phyloP scores from a whole-genome alignment of 2,888 invertebrate genomes.

The Adineta ricciae region DNA sequence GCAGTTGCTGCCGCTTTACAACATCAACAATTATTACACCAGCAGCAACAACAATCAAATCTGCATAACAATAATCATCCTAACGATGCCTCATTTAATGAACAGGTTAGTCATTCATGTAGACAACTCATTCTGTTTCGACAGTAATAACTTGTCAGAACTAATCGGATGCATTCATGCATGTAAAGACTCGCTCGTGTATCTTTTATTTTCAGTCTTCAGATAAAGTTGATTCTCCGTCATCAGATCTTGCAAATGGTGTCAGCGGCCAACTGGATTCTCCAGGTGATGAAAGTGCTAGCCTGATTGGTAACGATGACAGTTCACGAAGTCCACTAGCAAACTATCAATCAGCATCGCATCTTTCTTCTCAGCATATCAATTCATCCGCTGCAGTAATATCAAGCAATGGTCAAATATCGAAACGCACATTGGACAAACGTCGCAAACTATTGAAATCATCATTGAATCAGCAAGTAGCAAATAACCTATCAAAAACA shows the following conservation, averaged over 20 bases:
- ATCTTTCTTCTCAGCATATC: background rate
- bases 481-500: background rate
- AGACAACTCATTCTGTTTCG: too few relatives aligned
- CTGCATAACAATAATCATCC: background rate
- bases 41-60: background rate
- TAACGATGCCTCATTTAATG: background rate
- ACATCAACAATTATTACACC: background rate
- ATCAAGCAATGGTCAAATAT: background rate
- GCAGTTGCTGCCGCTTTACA: background rate
- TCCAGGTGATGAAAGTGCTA: slow-evolving; percentile 2
- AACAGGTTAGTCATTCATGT: background rate
- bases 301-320: background rate
- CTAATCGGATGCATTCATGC: background rate
- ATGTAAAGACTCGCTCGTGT: background rate
- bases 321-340: background rate
- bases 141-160: background rate
- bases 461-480: background rate
- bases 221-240: slow-evolving; percentile 5
- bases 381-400: background rate
- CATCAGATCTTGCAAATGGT: slow-evolving; percentile 3
- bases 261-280: background rate
- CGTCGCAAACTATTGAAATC: background rate
- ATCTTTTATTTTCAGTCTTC: background rate
- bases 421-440: slow-evolving; percentile 21
- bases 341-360: background rate